Conservation (phyloP, 2,888 invertebrate genomes). For the Zele albiditarsus region DNA sequence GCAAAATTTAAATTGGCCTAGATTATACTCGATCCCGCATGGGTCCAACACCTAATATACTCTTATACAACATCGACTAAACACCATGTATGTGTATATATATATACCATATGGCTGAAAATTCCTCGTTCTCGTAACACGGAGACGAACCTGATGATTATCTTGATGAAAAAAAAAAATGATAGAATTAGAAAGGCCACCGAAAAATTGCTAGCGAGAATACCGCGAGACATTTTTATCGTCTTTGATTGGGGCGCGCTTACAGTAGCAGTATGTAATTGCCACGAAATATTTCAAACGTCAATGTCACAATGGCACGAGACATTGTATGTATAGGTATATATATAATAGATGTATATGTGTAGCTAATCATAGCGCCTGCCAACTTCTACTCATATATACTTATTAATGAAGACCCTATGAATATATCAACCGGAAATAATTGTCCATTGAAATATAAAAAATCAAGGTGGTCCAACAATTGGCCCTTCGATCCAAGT, state of each 20-base stretch:
- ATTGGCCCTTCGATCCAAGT: not conserved
- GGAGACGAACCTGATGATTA: constrained; percentile 49
- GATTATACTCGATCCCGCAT: constrained; percentile 53
- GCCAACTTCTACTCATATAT: no score
- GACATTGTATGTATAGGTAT: not conserved
- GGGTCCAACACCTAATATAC: constrained; percentile 28
- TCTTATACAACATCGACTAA: no score
- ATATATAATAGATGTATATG: not conserved
- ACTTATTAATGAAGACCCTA: no score
- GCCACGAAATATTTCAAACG: constrained; percentile 63
- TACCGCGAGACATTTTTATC: constrained; percentile 62
- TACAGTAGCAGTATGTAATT: constrained; percentile 59
- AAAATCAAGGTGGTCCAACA: no score
- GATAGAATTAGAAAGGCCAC: constrained; percentile 59
- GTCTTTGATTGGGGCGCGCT: constrained; percentile 55
- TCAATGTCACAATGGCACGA: constrained; percentile 24
- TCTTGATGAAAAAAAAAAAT: constrained; percentile 37
- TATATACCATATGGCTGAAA: constrained; percentile 19
- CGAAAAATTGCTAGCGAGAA: constrained; percentile 67
- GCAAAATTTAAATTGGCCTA: constrained; percentile 67
- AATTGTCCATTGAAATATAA: not conserved
- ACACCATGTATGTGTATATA: not conserved
- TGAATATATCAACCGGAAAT: not conserved
- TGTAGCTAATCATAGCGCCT: no score
- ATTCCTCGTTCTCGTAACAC: constrained; percentile 35